Base-by-base conservation (phyloP, 1,140 invertebrate genomes). In the Aphis craccivora region DNA sequence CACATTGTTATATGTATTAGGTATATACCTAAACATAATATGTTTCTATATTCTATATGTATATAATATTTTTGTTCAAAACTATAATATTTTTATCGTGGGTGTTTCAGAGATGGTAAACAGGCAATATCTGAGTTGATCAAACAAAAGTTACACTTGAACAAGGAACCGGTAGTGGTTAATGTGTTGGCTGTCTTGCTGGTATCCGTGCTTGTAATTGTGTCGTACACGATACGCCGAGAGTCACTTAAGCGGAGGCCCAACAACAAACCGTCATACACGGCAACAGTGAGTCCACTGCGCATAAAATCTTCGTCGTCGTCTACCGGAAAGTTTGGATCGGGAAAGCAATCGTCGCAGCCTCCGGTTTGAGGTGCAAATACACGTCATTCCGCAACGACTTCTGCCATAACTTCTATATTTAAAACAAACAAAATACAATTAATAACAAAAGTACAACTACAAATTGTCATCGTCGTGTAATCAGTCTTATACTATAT, bases 101-200 rank as follows among this genome's bases (percentile, higher is more conserved):
- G 23, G 37, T 90, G 53, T 90, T 90, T 90, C 43, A 90, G 89
- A 67, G 14, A 18, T 37, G 23, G 55, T 20, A 37, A 90, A 43
- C 25, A 37, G 25, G 45, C 3, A 67, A 43, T 90, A 40, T 60
- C 81, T 14, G 76, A 84, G 25, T 53, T 84, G 35, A 51, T 93
- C 81, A 93, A 93, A 81, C n/a, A 93, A 6, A 93, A 93, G 84
- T 83, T 93, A n/a, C 25, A 93, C 45, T 84, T 83, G 25, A 84
- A 81, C 48, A 83, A 40, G 48, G 91, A 93, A 9, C 81, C 91
- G n/a, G 22, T 93, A 37, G 91, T 93, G n/a, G 48, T 93, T 9
- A 93, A 93, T 83, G 76, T 81, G 25, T 53, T 93, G 35, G 91
- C 91, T 9, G 48, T 83, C 3, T 30, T 93, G 18, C 25, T 93